Conservation (phyloP, 2,888 invertebrate genomes). For the Agonopterix heracliana region DNA sequence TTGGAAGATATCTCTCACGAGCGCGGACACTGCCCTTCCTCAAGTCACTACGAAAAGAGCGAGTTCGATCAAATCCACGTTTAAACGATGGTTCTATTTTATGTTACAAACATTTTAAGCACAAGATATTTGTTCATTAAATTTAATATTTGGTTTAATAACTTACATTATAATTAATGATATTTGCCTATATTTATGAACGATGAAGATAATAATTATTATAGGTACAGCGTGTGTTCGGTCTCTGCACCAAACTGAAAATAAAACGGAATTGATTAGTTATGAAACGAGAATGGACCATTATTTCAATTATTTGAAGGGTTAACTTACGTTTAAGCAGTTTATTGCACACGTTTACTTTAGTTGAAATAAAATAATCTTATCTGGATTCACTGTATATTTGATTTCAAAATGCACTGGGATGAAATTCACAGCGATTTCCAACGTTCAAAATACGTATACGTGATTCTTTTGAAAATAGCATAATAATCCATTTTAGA, state of each 20-base stretch:
- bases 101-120: background rate
- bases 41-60: constrained; percentile 41
- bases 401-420: constrained; percentile 15
- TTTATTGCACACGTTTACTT: constrained; percentile 6
- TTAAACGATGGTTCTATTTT: constrained; percentile 35
- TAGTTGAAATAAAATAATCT: constrained; percentile 6
- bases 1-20: constrained; percentile 49
- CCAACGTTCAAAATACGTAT: constrained; percentile 43
- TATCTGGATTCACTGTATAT: constrained; percentile 7
- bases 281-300: constrained; percentile 19
- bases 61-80: constrained; percentile 78
- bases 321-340: constrained; percentile 15
- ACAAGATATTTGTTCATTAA: background rate
- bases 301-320: constrained; percentile 19
- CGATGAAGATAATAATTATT: constrained; percentile 10
- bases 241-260: background rate
- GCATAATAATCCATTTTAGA: constrained; percentile 10
- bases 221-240: constrained; percentile 5
- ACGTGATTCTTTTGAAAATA: constrained; percentile 27
- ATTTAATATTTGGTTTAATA: background rate
- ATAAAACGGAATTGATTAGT: constrained; percentile 51
- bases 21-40: constrained; percentile 51
- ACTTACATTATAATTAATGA: background rate
- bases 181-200: constrained; percentile 4
- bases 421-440: constrained; percentile 10